Percentiles rank a stretch among this genome's conserved stretches.
Conservation (phyloP, 2,888 invertebrate species). For the Rhyacophila evoluta region DNA sequence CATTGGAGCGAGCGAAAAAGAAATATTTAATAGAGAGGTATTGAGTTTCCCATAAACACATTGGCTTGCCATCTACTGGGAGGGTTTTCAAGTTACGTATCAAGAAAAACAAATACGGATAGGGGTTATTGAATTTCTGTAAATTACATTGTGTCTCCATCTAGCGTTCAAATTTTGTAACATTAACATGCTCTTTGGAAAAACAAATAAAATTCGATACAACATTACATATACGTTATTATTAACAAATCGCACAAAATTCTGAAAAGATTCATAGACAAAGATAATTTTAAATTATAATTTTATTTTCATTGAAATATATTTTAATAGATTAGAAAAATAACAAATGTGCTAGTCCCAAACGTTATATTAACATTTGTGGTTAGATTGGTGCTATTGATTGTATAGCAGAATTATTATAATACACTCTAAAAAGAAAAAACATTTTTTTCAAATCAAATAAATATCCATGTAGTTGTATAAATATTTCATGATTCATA, state of each 20-base stretch:
- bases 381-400: too few species aligned
- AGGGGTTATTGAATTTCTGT: constrained; percentile 62
- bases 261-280: too few species aligned
- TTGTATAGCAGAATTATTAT: too few species aligned
- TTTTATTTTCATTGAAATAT: too few species aligned
- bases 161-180: constrained; percentile 56
- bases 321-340: too few species aligned
- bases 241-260: background rate
- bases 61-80: constrained; percentile 62
- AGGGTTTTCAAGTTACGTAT: constrained; percentile 3
- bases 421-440: too few species aligned
- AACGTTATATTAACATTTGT: too few species aligned
- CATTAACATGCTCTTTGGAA: constrained; percentile 28
- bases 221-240: constrained; percentile 27
- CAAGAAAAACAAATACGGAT: constrained; percentile 36
- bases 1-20: constrained; percentile 46
- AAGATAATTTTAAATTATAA: too few species aligned
- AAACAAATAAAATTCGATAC: constrained; percentile 13
- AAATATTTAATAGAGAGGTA: constrained; percentile 29
- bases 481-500: too few species aligned
- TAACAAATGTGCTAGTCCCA: too few species aligned
- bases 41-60: background rate
- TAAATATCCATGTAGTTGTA: too few species aligned
- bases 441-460: too few species aligned
- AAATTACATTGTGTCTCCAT: constrained; percentile 62